Base-by-base conservation (phyloP, 2,888 invertebrate genomes). In the Apoda limacodes region DNA sequence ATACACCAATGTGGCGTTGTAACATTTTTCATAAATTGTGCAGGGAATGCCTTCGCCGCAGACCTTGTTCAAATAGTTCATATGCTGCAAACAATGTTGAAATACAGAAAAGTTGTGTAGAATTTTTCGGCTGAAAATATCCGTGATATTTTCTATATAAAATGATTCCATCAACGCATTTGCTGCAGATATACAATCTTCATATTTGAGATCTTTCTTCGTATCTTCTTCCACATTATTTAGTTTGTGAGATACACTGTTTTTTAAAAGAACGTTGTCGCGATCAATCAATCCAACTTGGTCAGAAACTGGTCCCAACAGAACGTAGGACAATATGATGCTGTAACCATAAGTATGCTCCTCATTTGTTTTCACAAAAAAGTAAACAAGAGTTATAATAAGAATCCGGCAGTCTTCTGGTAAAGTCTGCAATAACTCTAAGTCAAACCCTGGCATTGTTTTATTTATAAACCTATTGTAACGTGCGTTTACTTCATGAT, bases 11-110 rank as follows among this genome's bases (percentile, higher is more conserved):
- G 51, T 52, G 1, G 46, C 46, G 23, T 58, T 60, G 13, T 47
- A 48, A 1, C 49, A 38, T 7, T 43, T 35, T 13, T 48, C 37
- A 26, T 48, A 57, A 0, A 39, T 20, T 1, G 58, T 56, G 26
- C 43, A 29, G 9, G 39, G 35, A 1, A 47, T 27, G 5, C 27
- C 28, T 19, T 42, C 38, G 3, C 50, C 52, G 21, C 55, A 54
- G n/a, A 60, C 21, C 26, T 37, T 50, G 25, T 56, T 52, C 13
- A 60, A 45, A 40, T 53, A 51, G 37, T 60, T 60, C 43, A 60
- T 47, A 34, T 55, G 53, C 27, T 59, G 52, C 21, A 60, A 34
- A 22, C 58, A 55, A 39, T 60, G 58, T 30, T 52, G 48, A 12
- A 58, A 59, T 30, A 58, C 59, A 0, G 54, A 43, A n/a, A 59